Base-by-base conservation (phyloP, 2,113 vertebrate species). In the Speoplatyrhinus poulsoni region DNA sequence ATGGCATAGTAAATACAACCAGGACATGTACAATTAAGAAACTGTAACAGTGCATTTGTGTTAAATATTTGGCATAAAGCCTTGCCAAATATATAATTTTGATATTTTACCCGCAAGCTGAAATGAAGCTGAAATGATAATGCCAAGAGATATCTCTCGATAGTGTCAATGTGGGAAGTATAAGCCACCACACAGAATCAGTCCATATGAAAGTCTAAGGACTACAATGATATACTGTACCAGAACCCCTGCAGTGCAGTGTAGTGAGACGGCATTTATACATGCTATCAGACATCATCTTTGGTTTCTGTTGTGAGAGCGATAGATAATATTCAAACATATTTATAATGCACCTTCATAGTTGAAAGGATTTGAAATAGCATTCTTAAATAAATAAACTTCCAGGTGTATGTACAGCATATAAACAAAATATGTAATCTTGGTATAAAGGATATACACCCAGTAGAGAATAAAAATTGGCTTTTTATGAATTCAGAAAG, bases 161-260 rank as follows among this genome's bases (percentile, higher is more conserved):
- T 59, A 36, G 0, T 11, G 75, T 79, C 75, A 71, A 83, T 74
- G 50, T 57, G 52, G 61, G 57, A 49, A 49, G 9, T 11, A 46
- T 67, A 65, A 76, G 77, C 64, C 46, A 70, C 63, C 64, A 68
- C 60, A 77, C 16, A 62, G 67, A 57, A 46, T n/a, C 26, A 46
- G 73, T 85, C 80, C 36, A 41, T 5, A 41, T 41, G 36, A 83
- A 89, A 82, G 77, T 67, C 13, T 17, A 19, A 47, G 49, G 52
- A 59, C 46, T 58, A 50, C 72, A 69, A 57, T 68, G 17, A 26
- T 26, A 26, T 26, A 26, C 26, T 60, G 53, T 48, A 17, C 16
- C 46, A 67, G 62, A 52, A 41, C 62, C 57, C 65, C 54, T 57
- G 62, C 68, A 33, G 71, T 57, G 15, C 68, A n/a, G 15, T 66